Evolutionary conservation across 2,888 invertebrate genomes (phyloP).

Genomic region (Leucoma salicis): DNA sequence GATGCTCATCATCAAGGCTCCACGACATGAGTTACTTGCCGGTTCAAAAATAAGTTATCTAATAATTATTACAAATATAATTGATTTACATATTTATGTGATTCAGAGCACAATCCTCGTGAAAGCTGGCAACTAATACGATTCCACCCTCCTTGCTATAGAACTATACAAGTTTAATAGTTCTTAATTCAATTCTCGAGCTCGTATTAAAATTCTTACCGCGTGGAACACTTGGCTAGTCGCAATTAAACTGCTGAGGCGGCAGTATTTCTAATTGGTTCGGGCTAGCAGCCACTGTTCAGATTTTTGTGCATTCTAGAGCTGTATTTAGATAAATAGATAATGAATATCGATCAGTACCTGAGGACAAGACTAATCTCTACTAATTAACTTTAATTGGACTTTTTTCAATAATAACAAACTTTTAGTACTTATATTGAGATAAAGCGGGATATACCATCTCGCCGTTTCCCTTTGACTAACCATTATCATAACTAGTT

Average conservation of each 20-base stretch:
- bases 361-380: too few relatives aligned
- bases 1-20: too few relatives aligned
- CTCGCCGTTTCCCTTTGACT: too few relatives aligned
- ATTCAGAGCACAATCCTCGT: neutral
- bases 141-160: neutral
- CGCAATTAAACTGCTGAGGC: conserved; percentile 45
- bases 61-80: too few relatives aligned
- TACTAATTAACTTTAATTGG: too few relatives aligned
- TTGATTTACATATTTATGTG: neutral
- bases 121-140: neutral
- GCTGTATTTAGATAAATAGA: conserved; percentile 2
- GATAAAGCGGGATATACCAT: too few relatives aligned
- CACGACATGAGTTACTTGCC: too few relatives aligned
- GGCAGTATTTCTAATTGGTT: conserved; percentile 44
- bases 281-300: conserved; percentile 18
- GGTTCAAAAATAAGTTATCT: too few relatives aligned
- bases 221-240: conserved; percentile 36
- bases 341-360: neutral
- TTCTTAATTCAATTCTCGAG: conserved; percentile 28
- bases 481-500: too few relatives aligned
- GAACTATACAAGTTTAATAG: conserved; percentile 18
- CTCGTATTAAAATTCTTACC: conserved; percentile 42
- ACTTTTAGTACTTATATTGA: too few relatives aligned
- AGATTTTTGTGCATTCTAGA: conserved; percentile 14
- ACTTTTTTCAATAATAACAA: too few relatives aligned